Evolutionary conservation across 2,888 invertebrate genomes (phyloP), one percentile per base, ranked within the genome.

Genomic region (Merodon equestris): DNA sequence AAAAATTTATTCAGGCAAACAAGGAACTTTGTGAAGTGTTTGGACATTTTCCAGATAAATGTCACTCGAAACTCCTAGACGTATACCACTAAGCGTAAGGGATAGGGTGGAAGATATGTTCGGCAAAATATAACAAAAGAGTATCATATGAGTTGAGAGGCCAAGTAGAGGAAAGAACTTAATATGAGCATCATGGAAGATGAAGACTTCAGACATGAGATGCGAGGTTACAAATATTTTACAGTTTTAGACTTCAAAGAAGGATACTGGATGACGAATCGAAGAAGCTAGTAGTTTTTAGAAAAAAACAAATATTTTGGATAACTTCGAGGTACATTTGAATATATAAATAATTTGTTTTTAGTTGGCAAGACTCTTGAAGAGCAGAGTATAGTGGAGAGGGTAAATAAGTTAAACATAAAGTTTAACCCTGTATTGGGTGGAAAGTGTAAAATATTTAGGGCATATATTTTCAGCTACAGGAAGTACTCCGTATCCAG

Each of bases 381-480:
- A 27, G 27, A 27, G 27, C 27, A 27, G 7, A 27, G 7, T 27
- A 7, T 27, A 27, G 27, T 27, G 3, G 27, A 27, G 7, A 27
- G 27, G 27, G 27, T 7, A 27, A 27, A 27, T 4, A 27, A 27
- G 27, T 27, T 27, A 27, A 27, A 27, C 7, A 27, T 42, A 1
- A 42, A 42, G 42, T 13, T 13, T 4, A 10, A 15, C 13, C 9
- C 45, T 5, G 60, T 53, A 56, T 34, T 47, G 76, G 17, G 42
- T 56, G 3, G 56, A 45, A 14, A 48, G 68, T 14, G 77, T 84
- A 5, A 81, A 58, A 56, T 82, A 70, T 58, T 48, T 84, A n/a
- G 83, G 83, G 9, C 83, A 84, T 54, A 76, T 76, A 3, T 82
- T 83, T 66, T 73, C 51, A 15, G 42, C 61, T 17, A 18, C 75